Evolutionary conservation across 1,140 invertebrate species (phyloP).

Genomic region (Aphelenchoides avenae): DNA sequence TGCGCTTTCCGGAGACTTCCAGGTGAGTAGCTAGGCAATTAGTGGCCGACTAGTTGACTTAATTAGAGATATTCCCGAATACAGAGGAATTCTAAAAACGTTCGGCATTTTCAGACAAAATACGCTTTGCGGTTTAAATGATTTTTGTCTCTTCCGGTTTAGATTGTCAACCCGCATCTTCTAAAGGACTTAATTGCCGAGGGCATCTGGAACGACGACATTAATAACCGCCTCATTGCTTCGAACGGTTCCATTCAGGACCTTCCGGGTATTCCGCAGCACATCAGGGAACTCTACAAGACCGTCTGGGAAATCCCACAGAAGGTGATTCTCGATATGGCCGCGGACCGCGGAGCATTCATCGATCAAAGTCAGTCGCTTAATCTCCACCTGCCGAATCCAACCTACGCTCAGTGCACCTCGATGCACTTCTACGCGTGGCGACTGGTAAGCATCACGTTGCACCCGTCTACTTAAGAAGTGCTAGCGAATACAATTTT

Average conservation of each 20-base stretch:
- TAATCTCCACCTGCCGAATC: constrained; percentile 90
- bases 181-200: constrained; percentile 83
- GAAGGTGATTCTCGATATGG: constrained; percentile 89
- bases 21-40: too few species aligned
- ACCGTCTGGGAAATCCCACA: constrained; percentile 99
- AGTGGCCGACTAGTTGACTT: too few species aligned
- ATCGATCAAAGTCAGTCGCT: constrained; percentile 98
- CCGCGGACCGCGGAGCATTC: constrained; percentile 90
- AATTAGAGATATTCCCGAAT: too few species aligned
- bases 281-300: constrained; percentile 86
- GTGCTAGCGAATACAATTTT: too few species aligned
- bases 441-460: constrained; percentile 78
- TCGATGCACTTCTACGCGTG: constrained; percentile 98
- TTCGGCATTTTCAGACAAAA: too few species aligned
- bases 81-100: too few species aligned
- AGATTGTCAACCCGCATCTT: constrained; percentile 94
- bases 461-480: too few species aligned
- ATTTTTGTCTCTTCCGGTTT: too few species aligned
- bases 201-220: constrained; percentile 87
- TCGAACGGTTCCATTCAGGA: constrained; percentile 88
- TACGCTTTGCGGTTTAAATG: too few species aligned
- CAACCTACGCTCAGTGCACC: constrained; percentile 84
- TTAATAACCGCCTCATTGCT: constrained; percentile 89
- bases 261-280: constrained; percentile 78
- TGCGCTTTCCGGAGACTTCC: constrained; percentile 83